Evolutionary conservation across 2,113 vertebrate species (phyloP).

Genomic region (Labeo catla): DNA sequence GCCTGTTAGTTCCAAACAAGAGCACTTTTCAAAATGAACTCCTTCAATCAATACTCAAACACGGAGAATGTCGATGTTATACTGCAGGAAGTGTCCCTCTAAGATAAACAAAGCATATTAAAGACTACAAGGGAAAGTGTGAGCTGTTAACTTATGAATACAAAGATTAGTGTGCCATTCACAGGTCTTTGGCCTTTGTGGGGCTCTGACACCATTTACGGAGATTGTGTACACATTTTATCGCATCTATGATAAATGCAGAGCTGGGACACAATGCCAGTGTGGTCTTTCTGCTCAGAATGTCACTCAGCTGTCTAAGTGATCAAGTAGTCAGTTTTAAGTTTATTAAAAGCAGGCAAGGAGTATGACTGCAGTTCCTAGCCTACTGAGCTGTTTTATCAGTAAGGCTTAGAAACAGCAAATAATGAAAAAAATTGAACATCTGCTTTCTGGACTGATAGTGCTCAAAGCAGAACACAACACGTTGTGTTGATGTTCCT

Average conservation of each 20-base stretch:
- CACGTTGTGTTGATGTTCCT: not conserved
- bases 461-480: not conserved
- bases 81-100: not conserved
- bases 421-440: slow-evolving; percentile 1
- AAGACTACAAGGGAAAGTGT: slow-evolving; percentile 7
- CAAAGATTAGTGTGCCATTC: slow-evolving; percentile 24
- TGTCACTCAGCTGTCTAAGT: not conserved
- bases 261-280: slow-evolving; percentile 3
- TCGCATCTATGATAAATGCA: not conserved
- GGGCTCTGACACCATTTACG: not conserved
- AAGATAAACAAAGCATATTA: slow-evolving; percentile 1
- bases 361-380: not conserved
- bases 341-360: not conserved
- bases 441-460: slow-evolving; percentile 20
- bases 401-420: not conserved
- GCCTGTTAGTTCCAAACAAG: slow-evolving; percentile 40
- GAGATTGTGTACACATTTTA: slow-evolving; percentile 29
- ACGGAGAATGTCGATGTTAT: not conserved
- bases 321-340: slow-evolving; percentile 1
- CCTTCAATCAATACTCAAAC: slow-evolving; percentile 22
- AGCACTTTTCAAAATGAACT: slow-evolving; percentile 36
- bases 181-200: slow-evolving; percentile 15
- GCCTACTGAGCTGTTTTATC: not conserved
- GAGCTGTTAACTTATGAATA: slow-evolving; percentile 24
- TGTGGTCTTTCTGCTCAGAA: not conserved